Base-by-base conservation (phyloP, 2,888 invertebrate genomes). In the Papilio protenor region DNA sequence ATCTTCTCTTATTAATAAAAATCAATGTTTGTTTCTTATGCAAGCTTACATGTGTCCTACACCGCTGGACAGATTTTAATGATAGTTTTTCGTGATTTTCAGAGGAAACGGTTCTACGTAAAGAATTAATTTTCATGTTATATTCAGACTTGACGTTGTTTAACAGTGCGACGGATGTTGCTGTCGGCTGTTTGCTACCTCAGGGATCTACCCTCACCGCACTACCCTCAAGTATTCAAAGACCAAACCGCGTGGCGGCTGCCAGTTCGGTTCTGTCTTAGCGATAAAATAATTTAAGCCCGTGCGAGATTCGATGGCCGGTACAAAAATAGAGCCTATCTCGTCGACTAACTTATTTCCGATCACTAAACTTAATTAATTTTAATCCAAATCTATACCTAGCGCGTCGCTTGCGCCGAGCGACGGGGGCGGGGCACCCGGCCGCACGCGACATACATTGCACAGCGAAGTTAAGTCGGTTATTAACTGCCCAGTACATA, bases 241-340 rank as follows among this genome's bases (percentile, higher is more conserved):
- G 11, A n/a, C 40, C 1, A 18, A 64, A 64, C 64, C 16, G 18
- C 18, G 33, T 11, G 33, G 16, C 40, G 18, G 66, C 33, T 33
- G 33, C 40, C 18, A 23, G 3, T 14, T 18, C 18, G 27, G 27
- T 6, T 64, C 64, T 40, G 64, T 64, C 64, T 6, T n/a, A 66
- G 18, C 18, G 40, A 10, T 66, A 40, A 66, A 66, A 40, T n/a
- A 66, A 40, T 66, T n/a, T 73, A 69, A 73, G 77, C 79, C 76
- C 81, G 74, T 66, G 81, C 81, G 88, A 87, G 87, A 88, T 88
- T 88, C 88, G 82, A 85, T 85, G 84, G 83, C 87, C 87, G 85
- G 88, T 92, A 92, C 87, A 92, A 92, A 92, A 92, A 92, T 92
- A 92, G 89, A 91, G 89, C 87, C 87, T 86, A 85, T 84, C 85